Evolutionary conservation across 2,113 vertebrate species (phyloP), one percentile per base, ranked within the genome.

Genomic region (Calidris pugnax): DNA sequence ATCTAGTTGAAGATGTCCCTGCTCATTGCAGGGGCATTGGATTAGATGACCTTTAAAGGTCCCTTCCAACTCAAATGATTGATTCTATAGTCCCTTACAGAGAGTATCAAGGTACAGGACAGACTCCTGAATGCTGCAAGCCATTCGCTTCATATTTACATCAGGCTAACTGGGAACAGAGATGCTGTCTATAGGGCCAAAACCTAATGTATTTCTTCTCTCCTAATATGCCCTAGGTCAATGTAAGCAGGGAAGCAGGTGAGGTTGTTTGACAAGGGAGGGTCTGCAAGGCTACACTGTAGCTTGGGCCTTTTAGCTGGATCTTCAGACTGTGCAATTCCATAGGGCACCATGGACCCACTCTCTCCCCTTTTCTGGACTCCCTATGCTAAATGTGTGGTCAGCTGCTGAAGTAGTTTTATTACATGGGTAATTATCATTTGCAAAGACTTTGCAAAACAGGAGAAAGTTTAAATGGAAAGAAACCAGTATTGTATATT

Each of bases 251-350:
- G 48, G 72, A 83, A 75, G 12, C 11, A 26, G 0, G 1, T 3
- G n/a, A 8, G 28, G 32, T 28, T 62, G 11, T 72, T 43, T 74
- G 50, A 57, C 6, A 82, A 45, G 15, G 33, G 26, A 79, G 13
- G 8, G 4, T 5, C 51, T 71, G 37, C 59, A 66, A 9, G 4
- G 4, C 43, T 72, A 41, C 7, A 7, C 9, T 1, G 3, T 0
- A 50, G 39, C 23, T 68, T 48, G 11, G 26, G 4, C 16, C 57
- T 48, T 73, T 68, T n/a, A 30, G 20, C 1, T 35, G 13, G 14
- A 48, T 23, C 26, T 47, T 0, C 33, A n/a, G n/a, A 27, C n/a
- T 57, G 4, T 50, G 7, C 12, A 17, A 62, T 28, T 27, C 32
- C 17, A 2, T 2, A 18, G 27, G 55, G n/a, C 4, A 16, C 17